phyloP scores from a whole-genome alignment of 2,797 vertebrate species.

The Enteromius fasciolatus region DNA sequence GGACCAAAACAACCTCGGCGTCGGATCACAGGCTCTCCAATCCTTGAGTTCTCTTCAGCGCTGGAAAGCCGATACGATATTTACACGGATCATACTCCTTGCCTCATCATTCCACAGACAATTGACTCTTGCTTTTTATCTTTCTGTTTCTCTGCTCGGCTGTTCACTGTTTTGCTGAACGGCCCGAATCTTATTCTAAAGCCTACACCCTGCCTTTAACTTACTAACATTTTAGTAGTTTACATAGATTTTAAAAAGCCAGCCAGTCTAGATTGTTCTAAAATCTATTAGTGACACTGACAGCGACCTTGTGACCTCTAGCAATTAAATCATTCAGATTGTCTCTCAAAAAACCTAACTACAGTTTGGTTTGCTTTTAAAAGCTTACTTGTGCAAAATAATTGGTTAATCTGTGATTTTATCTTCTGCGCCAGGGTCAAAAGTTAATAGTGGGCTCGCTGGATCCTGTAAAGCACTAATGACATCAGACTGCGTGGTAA shows the following conservation, averaged over 20 bases:
- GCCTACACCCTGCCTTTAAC: too few species aligned
- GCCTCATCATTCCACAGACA: too few species aligned
- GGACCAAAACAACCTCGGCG: too few species aligned
- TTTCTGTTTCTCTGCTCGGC: too few species aligned
- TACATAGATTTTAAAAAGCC: not conserved
- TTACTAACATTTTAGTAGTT: not conserved
- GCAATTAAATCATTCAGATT: not conserved
- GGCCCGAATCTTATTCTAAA: too few species aligned
- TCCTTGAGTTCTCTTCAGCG: too few species aligned
- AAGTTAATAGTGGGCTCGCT: not conserved
- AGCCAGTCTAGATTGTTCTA: not conserved
- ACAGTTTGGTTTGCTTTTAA: not conserved
- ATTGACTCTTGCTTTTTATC: too few species aligned
- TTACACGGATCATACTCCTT: too few species aligned
- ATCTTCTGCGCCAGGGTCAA: too few species aligned
- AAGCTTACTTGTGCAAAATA: not conserved
- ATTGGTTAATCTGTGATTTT: not conserved
- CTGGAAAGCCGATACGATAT: too few species aligned
- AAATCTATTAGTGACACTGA: not conserved
- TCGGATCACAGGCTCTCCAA: too few species aligned
- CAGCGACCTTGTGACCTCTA: not conserved
- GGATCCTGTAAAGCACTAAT: not conserved
- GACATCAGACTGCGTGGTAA: not conserved
- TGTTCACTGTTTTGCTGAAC: too few species aligned
- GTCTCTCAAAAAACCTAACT: not conserved